Base-by-base conservation (phyloP, 1,140 invertebrate species). In the Drosophila gunungcola region DNA sequence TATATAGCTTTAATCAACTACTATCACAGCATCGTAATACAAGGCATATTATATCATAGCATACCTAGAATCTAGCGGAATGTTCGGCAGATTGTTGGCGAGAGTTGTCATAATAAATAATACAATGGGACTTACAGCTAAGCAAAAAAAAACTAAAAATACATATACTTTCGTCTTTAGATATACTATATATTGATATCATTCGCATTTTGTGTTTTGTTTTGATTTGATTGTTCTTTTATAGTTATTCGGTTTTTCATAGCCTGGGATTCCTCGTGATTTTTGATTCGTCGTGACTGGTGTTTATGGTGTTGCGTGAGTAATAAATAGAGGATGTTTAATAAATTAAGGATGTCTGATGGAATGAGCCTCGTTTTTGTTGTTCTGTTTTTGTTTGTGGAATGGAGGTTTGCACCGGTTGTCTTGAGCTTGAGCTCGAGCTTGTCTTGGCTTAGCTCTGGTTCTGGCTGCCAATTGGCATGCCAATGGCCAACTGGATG, bases 1-100 rank as follows among this genome's bases (percentile, higher is more conserved):
- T 72, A 76, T 55, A 42, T 54, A 46, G 16, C 11, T 58, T 68
- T 62, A 74, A 63, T 63, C 32, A 73, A 63, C 83, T 85, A 85
- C 64, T 85, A 85, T 85, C 82, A 85, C 82, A 85, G 82, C 69
- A 70, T 75, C 63, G 73, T 85, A 85, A 85, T 85, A 85, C 82
- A 85, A 70, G 74, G 82, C 74, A 72, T 72, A 67, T 48, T 32
- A 54, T 27, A 60, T 48, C 10, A 34, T 57, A 21, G 45, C 48
- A 41, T 38, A 53, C 73, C 65, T 80, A 77, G 34, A 54, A n/a
- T 43, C 80, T 70, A 60, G 41, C 54, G 41, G 70, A 80, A 77
- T 80, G 73, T 80, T 58, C 54, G 38, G 52, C 49, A 68, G 65
- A 16, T 29, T 32, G 41, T 78, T 39, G 16, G 54, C 60, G 77